Evolutionary conservation across 2,113 vertebrate species (phyloP).

Genomic region (Azemiops feae): DNA sequence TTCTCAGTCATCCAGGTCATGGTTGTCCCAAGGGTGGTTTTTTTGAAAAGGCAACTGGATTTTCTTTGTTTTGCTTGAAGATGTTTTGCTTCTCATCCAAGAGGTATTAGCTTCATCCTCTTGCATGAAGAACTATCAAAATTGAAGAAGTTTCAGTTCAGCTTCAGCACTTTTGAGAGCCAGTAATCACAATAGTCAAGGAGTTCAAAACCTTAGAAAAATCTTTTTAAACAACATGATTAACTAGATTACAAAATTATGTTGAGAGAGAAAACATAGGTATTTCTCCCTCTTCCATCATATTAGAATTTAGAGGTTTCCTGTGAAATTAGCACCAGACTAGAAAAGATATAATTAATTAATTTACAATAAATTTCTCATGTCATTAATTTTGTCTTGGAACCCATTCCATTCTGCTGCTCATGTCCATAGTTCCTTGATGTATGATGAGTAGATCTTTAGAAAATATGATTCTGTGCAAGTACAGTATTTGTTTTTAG

Average conservation of each 20-base stretch:
- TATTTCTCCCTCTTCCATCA: background rate
- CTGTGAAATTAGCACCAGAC: background rate
- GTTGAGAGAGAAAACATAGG: background rate
- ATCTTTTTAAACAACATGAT: background rate
- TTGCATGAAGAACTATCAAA: no score
- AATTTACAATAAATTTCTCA: background rate
- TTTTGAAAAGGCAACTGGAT: no score
- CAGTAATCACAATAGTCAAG: background rate
- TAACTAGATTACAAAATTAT: background rate
- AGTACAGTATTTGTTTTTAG: background rate
- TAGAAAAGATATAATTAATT: background rate
- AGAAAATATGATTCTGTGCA: background rate
- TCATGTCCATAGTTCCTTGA: background rate
- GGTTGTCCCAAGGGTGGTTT: no score
- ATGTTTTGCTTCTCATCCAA: no score
- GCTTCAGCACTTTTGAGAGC: no score
- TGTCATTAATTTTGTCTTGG: background rate
- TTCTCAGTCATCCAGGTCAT: no score
- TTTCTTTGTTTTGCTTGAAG: no score
- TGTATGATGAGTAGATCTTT: background rate
- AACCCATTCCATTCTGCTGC: background rate
- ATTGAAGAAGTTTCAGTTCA: no score
- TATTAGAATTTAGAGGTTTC: background rate
- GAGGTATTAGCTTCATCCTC: no score
- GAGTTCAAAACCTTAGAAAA: background rate